Evolutionary conservation across 2,888 invertebrate species (phyloP).

Genomic region (Sesamia inferens): DNA sequence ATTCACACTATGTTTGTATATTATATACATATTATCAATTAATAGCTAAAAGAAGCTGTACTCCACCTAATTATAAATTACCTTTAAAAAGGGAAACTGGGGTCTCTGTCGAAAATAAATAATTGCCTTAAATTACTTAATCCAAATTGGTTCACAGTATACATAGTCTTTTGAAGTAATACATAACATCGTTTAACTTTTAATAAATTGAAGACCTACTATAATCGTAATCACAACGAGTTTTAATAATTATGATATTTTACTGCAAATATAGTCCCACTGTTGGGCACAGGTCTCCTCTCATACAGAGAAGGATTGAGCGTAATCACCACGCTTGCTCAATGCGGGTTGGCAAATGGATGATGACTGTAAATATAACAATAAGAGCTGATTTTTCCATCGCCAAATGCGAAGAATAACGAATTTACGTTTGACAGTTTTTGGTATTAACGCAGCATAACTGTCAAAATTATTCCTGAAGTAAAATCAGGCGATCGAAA

Average conservation of each 20-base stretch:
- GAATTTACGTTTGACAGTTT: too few species aligned
- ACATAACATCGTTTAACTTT: conserved; percentile 15
- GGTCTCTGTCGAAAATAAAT: conserved; percentile 88
- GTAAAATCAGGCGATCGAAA: too few species aligned
- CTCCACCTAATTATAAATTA: conserved; percentile 83
- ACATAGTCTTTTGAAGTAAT: conserved; percentile 24
- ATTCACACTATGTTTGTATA: conserved; percentile 74
- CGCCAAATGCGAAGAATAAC: too few species aligned
- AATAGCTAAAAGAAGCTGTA: conserved; percentile 83
- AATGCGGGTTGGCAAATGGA: too few species aligned
- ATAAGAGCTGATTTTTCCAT: too few species aligned
- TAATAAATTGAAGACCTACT: neutral
- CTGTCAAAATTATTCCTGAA: too few species aligned
- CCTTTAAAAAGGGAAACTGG: conserved; percentile 89
- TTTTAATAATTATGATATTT: neutral
- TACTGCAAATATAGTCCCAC: conserved; percentile 20
- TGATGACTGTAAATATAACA: too few species aligned
- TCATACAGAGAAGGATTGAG: too few species aligned
- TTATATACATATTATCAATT: conserved; percentile 71
- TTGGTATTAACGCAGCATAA: too few species aligned
- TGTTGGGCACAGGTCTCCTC: too few species aligned
- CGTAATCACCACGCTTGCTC: too few species aligned
- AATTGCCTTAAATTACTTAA: conserved; percentile 66
- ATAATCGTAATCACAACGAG: conserved; percentile 1
- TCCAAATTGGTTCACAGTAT: conserved; percentile 37